These are phyloP conservation scores for Ernsta delagoae DNA, from an alignment of 2,888 invertebrate species.

Conservation along the genomic window DNA sequence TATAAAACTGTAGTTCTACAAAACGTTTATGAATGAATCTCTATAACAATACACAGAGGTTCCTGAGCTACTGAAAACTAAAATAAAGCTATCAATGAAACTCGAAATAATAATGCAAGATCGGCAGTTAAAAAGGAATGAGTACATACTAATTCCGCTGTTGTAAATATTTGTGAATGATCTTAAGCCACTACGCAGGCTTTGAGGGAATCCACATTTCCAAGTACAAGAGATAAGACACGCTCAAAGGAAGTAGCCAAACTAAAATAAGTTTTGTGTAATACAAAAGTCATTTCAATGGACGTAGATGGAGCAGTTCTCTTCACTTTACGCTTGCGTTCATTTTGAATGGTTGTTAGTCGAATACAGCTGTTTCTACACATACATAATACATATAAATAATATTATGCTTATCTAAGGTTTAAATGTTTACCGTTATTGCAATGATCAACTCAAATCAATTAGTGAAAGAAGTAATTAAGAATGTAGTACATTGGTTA, in stretches of 20 bases:
- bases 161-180: constrained; percentile 77
- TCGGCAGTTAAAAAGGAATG: constrained; percentile 42
- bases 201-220: constrained; percentile 13
- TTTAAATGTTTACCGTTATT: too few species aligned
- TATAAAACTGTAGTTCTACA: not conserved
- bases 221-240: constrained; percentile 16
- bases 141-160: constrained; percentile 55
- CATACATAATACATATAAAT: too few species aligned
- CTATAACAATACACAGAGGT: constrained; percentile 45
- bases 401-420: too few species aligned
- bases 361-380: not conserved
- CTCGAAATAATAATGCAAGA: constrained; percentile 45
- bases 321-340: constrained; percentile 7
- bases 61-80: constrained; percentile 42
- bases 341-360: not conserved
- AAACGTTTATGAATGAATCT: constrained; percentile 52
- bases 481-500: too few species aligned
- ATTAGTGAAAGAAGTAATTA: too few species aligned
- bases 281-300: constrained; percentile 25
- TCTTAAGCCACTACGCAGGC: constrained; percentile 41
- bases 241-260: constrained; percentile 21
- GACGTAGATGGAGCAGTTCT: constrained; percentile 16
- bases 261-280: constrained; percentile 6
- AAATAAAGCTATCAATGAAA: constrained; percentile 57
- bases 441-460: too few species aligned